Evolutionary conservation across 1,140 invertebrate species (phyloP).

Genomic region (Papilio polyxenes): DNA sequence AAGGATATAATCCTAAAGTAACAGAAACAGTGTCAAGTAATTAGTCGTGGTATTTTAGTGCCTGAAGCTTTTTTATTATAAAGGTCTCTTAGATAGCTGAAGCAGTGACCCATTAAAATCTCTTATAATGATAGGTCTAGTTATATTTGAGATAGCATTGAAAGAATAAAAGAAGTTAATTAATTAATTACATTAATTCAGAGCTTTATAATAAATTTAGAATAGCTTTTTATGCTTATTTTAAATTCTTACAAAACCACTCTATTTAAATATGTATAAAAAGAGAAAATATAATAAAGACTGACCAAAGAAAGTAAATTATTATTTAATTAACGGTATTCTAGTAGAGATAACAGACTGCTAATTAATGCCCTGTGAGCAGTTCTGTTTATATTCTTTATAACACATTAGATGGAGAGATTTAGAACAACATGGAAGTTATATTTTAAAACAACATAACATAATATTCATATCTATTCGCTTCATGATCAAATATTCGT

Average conservation of each 20-base stretch:
- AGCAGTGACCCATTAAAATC: too few species aligned
- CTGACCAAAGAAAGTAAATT: constrained; percentile 28
- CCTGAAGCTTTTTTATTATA: not conserved
- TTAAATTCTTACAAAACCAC: not conserved
- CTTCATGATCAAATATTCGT: constrained; percentile 28
- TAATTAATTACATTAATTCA: not conserved
- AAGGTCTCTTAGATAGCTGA: too few species aligned
- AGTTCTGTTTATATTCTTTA: constrained; percentile 40
- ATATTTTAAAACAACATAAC: not conserved
- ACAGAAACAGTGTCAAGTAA: not conserved
- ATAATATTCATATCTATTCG: too few species aligned
- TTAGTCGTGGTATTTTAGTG: not conserved
- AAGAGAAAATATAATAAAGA: not conserved
- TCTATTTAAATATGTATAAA: not conserved
- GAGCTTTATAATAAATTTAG: not conserved
- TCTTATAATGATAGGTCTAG: too few species aligned
- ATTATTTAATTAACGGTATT: constrained; percentile 41
- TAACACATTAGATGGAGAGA: constrained; percentile 21
- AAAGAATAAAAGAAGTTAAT: too few species aligned
- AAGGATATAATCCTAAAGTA: not conserved
- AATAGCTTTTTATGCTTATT: not conserved
- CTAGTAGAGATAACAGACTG: constrained; percentile 39
- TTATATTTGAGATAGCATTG: too few species aligned
- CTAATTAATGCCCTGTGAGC: constrained; percentile 41
- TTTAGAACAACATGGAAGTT: not conserved